A percentile compares a stretch with the other conserved stretches of the same genome.
Conservation (phyloP, 1,140 invertebrate genomes). For the Metopolophium dirhodum region DNA sequence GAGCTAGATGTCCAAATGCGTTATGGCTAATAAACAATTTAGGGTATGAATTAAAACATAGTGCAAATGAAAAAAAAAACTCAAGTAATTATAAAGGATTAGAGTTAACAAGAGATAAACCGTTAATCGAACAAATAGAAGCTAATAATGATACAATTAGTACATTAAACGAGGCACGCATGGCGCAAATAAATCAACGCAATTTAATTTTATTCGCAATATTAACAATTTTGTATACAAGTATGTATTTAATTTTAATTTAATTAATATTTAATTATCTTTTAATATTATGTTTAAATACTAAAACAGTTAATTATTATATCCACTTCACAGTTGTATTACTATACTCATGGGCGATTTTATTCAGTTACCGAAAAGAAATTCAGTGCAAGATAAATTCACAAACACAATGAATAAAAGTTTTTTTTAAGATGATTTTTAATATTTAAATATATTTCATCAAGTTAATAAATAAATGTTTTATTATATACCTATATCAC, state of each 20-base stretch:
- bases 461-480: not conserved
- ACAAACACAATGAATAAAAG: not conserved
- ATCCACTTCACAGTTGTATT: not conserved
- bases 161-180: not conserved
- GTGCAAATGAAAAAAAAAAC: not conserved
- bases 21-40: not conserved
- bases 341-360: not conserved
- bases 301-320: not conserved
- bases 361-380: not conserved
- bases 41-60: not conserved
- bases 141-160: not conserved
- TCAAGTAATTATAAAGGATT: not conserved
- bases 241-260: not conserved
- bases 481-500: not conserved
- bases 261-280: not conserved
- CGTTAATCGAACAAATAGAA: not conserved
- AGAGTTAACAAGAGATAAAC: not conserved
- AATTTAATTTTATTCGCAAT: not conserved
- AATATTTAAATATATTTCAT: not conserved
- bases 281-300: not conserved
- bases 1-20: not conserved
- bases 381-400: not conserved
- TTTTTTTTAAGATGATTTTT: not conserved
- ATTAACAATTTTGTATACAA: not conserved
- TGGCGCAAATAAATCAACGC: not conserved